Percentiles rank a stretch among this genome's conserved stretches.
These are phyloP conservation scores for Phengaris alcon DNA, from an alignment of 2,888 invertebrate species.

Conservation along the genomic window DNA sequence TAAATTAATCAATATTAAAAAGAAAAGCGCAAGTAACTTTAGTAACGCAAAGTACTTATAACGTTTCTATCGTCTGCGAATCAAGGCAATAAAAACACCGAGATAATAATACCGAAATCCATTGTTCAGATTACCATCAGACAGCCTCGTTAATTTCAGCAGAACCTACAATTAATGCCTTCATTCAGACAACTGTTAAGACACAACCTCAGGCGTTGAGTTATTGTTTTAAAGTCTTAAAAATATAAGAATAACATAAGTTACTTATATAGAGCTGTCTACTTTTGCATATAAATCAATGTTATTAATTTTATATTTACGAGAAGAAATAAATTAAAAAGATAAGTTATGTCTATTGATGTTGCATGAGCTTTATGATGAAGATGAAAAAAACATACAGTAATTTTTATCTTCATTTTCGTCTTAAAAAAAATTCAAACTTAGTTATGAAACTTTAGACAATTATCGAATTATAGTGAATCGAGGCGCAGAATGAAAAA, in stretches of 20 bases:
- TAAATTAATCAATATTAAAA: not conserved
- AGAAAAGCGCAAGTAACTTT: not conserved
- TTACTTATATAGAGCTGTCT: not conserved
- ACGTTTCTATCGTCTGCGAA: not conserved
- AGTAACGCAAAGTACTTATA: not conserved
- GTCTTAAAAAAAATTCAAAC: no score
- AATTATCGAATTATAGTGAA: no score
- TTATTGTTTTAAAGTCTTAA: not conserved
- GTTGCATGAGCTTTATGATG: not conserved
- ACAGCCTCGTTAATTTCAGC: not conserved
- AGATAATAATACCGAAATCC: not conserved
- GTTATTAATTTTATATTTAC: not conserved
- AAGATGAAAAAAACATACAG: not conserved
- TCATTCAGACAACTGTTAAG: not conserved
- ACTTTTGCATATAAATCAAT: not conserved
- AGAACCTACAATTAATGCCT: not conserved
- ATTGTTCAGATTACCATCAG: not conserved
- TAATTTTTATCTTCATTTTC: no score
- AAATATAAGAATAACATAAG: constrained; percentile 1
- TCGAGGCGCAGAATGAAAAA: no score
- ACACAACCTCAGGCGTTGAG: not conserved
- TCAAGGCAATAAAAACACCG: not conserved
- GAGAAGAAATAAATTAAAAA: constrained; percentile 1
- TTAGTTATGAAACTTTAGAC: no score
- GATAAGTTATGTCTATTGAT: not conserved